Conservation (phyloP, 1,140 invertebrate genomes). For the Nebria ingens region DNA sequence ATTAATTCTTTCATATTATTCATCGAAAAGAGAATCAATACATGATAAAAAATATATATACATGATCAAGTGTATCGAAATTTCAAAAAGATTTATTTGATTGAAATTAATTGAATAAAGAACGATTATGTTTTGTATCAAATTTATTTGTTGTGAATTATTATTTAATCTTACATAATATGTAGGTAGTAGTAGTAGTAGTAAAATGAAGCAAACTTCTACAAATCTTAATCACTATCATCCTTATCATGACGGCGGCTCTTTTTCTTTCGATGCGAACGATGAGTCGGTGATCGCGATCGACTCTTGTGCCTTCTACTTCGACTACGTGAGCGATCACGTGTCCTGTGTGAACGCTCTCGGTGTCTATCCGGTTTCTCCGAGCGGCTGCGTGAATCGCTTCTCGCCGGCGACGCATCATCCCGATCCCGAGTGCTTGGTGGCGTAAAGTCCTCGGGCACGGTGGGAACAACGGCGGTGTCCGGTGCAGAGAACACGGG, state of each 20-base stretch:
- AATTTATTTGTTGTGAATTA: no score
- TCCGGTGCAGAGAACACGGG: no score
- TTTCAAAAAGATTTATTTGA: not conserved
- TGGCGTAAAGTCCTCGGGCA: slow-evolving; percentile 16
- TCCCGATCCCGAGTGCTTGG: slow-evolving; percentile 20
- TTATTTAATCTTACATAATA: no score
- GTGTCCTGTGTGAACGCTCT: slow-evolving; percentile 42
- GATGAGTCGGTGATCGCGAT: slow-evolving; percentile 46
- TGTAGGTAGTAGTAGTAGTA: no score
- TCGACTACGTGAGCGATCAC: slow-evolving; percentile 42
- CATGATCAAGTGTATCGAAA: no score
- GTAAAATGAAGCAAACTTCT: no score
- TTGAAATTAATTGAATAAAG: no score
- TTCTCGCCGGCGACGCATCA: slow-evolving; percentile 35
- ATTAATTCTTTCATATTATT: not conserved
- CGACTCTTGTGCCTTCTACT: slow-evolving; percentile 50
- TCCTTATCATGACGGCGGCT: slow-evolving; percentile 48
- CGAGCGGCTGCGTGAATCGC: slow-evolving; percentile 34
- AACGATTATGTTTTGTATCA: not conserved
- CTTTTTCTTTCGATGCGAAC: slow-evolving; percentile 49
- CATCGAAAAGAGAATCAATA: no score
- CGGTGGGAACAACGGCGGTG: slow-evolving; percentile 23
- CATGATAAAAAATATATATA: no score
- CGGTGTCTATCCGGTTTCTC: slow-evolving; percentile 36
- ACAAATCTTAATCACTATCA: slow-evolving; percentile 41